These are phyloP conservation scores for Imbricaverruca yamaguchii DNA, from an alignment of 2,888 invertebrate species.

Conservation along the genomic window DNA sequence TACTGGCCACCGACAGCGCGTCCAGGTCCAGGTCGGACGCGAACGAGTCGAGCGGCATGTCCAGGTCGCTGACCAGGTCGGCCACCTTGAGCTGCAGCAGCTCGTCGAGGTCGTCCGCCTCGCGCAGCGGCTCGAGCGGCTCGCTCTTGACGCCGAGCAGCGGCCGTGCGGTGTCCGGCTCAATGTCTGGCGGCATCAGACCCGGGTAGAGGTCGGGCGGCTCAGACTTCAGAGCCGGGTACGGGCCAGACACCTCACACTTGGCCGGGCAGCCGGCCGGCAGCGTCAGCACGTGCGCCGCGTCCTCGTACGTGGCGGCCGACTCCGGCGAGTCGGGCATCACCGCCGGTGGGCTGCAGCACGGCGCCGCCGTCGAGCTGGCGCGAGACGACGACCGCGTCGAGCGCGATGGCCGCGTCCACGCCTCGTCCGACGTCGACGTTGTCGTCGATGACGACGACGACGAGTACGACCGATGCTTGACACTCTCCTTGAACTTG, in stretches of 20 bases:
- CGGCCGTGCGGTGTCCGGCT: neutral
- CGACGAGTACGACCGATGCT: constrained; percentile 5
- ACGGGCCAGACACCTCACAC: neutral
- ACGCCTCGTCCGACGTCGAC: constrained; percentile 19
- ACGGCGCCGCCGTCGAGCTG: constrained; percentile 30
- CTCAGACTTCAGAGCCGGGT: neutral
- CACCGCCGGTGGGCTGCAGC: constrained; percentile 30
- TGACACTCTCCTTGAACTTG: constrained; percentile 41
- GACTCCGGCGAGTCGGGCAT: constrained; percentile 34
- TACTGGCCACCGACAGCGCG: constrained; percentile 29
- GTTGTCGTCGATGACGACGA: too few species aligned
- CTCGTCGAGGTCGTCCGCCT: constrained; percentile 6
- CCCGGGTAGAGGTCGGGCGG: neutral
- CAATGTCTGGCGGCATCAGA: neutral
- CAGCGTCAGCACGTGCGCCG: too few species aligned
- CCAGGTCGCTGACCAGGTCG: constrained; percentile 27
- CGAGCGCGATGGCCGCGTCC: constrained; percentile 27
- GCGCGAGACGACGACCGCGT: neutral
- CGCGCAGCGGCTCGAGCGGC: constrained; percentile 7
- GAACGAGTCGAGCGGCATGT: constrained; percentile 32
- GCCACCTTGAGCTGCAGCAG: constrained; percentile 19
- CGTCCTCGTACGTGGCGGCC: constrained; percentile 31
- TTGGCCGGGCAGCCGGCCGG: neutral
- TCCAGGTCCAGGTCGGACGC: constrained; percentile 33
- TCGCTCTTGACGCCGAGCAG: neutral